phyloP scores from a whole-genome alignment of 2,797 vertebrate species.

The Chiroxiphia lanceolata region DNA sequence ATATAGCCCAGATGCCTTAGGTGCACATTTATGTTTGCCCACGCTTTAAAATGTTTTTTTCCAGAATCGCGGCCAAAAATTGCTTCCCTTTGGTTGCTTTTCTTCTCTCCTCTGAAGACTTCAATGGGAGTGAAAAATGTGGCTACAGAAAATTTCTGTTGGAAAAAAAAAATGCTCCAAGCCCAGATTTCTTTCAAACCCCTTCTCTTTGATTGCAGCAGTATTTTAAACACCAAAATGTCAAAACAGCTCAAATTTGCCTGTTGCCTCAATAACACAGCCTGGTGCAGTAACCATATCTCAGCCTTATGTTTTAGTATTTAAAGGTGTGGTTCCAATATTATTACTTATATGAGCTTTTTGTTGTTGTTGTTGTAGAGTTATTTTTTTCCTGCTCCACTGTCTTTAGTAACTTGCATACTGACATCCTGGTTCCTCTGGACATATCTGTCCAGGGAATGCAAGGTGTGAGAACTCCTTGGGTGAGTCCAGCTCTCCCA shows the following conservation, averaged over 20 bases:
- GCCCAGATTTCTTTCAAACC: neutral
- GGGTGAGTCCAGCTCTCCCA: neutral
- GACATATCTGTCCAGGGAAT: fast-evolving
- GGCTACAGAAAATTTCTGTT: neutral
- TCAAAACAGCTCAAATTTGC: neutral
- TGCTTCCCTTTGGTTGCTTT: neutral
- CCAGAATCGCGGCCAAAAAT: neutral
- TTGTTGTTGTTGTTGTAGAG: neutral
- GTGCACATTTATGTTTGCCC: neutral
- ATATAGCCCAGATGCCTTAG: neutral
- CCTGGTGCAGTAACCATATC: neutral
- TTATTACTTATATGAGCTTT: neutral
- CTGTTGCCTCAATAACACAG: neutral
- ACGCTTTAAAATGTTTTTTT: constrained; percentile 24
- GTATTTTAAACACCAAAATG: neutral
- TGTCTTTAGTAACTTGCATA: neutral
- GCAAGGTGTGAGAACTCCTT: neutral
- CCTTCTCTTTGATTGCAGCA: neutral
- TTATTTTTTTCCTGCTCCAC: neutral
- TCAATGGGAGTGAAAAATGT: neutral
- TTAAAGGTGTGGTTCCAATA: neutral
- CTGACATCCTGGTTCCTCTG: neutral
- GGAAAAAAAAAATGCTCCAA: neutral
- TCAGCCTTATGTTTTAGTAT: neutral
- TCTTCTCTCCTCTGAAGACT: neutral